Percentiles rank a stretch among this genome's conserved stretches.
Conservation (phyloP, 2,888 invertebrate genomes). For the Mactromeris polynyma region DNA sequence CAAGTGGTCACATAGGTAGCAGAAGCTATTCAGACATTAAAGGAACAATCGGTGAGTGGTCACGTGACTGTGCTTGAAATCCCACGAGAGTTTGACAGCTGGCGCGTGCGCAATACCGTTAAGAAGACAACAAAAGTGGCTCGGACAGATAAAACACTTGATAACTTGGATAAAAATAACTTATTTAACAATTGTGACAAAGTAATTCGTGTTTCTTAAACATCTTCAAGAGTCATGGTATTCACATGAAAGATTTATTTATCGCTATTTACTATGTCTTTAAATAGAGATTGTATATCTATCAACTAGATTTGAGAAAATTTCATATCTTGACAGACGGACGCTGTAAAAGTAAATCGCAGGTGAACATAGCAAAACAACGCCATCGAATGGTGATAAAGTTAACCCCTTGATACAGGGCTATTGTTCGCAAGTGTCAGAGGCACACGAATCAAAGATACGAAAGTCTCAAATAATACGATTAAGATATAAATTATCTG, state of each 20-base stretch:
- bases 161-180: conserved; percentile 57
- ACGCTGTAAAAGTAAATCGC: conserved; percentile 36
- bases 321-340: conserved; percentile 52
- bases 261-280: conserved; percentile 51
- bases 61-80: conserved; percentile 57
- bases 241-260: conserved; percentile 58
- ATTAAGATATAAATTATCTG: conserved; percentile 23
- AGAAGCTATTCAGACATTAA: conserved; percentile 49
- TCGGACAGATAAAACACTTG: conserved; percentile 41
- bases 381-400: conserved; percentile 43
- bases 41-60: conserved; percentile 35
- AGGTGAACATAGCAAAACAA: conserved; percentile 47
- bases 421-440: conserved; percentile 48
- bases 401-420: background rate
- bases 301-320: conserved; percentile 58
- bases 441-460: conserved; percentile 35
- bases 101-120: conserved; percentile 67
- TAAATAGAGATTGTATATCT: conserved; percentile 52
- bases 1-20: conserved; percentile 42
- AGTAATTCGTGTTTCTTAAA: conserved; percentile 42
- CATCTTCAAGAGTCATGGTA: conserved; percentile 42
- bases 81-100: conserved; percentile 71
- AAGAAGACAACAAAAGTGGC: conserved; percentile 39
- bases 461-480: conserved; percentile 38
- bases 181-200: conserved; percentile 35